phyloP scores from a whole-genome alignment of 2,113 vertebrate genomes.

The Prunella fulvescens region DNA sequence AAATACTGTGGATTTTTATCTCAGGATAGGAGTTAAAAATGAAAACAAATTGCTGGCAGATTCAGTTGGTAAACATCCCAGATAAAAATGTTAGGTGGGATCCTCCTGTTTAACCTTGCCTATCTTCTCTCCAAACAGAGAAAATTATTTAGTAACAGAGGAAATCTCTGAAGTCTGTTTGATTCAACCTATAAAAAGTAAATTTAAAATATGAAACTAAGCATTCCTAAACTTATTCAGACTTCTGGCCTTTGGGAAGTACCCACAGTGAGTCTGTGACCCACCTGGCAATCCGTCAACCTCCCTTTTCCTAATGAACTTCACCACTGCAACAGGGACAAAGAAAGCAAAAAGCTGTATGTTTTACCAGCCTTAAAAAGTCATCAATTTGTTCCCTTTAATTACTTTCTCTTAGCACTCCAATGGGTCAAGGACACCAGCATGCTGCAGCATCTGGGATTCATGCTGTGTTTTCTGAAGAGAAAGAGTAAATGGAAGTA shows the following conservation, averaged over 20 bases:
- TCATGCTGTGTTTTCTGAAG: slow-evolving; percentile 42
- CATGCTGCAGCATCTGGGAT: slow-evolving; percentile 42
- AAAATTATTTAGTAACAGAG: neutral
- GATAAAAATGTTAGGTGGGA: neutral
- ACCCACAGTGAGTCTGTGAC: neutral
- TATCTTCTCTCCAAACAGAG: neutral
- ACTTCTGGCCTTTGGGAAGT: neutral
- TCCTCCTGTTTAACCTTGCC: neutral
- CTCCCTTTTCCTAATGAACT: neutral
- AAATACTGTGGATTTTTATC: neutral
- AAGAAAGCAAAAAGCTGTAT: neutral
- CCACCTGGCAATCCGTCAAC: neutral
- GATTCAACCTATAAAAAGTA: neutral
- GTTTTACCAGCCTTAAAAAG: neutral
- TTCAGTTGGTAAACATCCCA: neutral
- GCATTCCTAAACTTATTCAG: neutral
- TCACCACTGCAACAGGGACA: neutral
- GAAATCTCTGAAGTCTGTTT: neutral
- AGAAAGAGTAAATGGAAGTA: slow-evolving; percentile 42
- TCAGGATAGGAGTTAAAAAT: neutral
- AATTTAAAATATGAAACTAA: neutral
- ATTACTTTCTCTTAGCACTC: slow-evolving; percentile 33
- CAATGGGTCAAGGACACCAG: slow-evolving; percentile 41
- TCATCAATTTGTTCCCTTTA: slow-evolving; percentile 36
- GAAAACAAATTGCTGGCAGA: neutral